phyloP scores from a whole-genome alignment of 2,113 vertebrate species.

The Lathamus discolor region DNA sequence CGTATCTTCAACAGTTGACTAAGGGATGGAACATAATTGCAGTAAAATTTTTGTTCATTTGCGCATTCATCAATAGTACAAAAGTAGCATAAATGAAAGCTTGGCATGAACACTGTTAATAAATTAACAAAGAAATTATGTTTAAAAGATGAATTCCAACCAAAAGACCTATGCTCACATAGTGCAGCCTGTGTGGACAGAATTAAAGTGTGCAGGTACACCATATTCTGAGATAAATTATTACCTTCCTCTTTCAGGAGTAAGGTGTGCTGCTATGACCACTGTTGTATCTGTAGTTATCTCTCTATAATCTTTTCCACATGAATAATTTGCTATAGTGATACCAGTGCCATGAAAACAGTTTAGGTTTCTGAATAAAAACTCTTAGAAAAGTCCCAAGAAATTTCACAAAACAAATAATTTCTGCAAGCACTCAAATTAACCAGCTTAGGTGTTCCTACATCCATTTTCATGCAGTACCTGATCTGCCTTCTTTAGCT shows the following conservation, averaged over 20 bases:
- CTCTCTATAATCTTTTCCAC: background rate
- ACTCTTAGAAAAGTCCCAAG: background rate
- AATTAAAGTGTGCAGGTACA: background rate
- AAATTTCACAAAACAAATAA: background rate
- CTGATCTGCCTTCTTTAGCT: background rate
- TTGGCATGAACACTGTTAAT: background rate
- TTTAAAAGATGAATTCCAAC: background rate
- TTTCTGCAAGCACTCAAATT: background rate
- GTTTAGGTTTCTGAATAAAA: background rate
- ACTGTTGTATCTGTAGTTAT: background rate
- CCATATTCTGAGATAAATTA: background rate
- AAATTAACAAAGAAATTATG: background rate
- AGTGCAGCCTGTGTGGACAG: background rate
- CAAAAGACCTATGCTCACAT: accelerated
- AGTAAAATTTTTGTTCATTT: background rate
- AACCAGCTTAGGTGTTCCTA: background rate
- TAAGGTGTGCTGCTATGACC: background rate
- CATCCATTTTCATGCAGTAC: background rate
- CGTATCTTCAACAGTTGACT: background rate
- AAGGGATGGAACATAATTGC: background rate
- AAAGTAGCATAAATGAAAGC: background rate
- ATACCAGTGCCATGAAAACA: background rate
- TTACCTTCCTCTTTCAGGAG: background rate
- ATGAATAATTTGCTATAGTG: background rate
- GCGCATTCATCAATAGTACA: background rate